These are phyloP conservation scores for Leptosomus discolor DNA, from an alignment of 2,113 vertebrate genomes.

Conservation along the genomic window DNA sequence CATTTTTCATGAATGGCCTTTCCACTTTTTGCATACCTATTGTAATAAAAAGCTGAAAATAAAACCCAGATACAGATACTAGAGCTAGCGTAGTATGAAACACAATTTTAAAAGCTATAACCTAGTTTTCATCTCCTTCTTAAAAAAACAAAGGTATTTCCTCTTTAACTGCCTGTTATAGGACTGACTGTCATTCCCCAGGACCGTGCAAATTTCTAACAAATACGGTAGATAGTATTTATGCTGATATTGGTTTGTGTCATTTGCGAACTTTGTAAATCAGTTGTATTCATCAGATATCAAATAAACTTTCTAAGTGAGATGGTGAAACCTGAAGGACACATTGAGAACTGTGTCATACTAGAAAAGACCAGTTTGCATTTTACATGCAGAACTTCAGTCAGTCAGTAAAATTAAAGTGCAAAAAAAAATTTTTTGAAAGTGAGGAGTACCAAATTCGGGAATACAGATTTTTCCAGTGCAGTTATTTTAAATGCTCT, in stretches of 20 bases:
- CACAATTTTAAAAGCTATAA: background rate
- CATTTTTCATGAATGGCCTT: background rate
- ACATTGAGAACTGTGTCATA: background rate
- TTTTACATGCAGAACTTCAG: background rate
- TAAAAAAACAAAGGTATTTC: background rate
- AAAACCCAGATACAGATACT: background rate
- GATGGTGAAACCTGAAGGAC: background rate
- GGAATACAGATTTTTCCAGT: background rate
- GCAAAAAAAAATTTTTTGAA: rapidly evolving
- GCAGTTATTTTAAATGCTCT: background rate
- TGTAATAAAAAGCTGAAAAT: background rate
- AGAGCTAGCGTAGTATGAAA: background rate
- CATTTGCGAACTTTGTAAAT: background rate
- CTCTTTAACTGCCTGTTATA: background rate
- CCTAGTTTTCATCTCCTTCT: background rate
- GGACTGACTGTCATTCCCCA: background rate
- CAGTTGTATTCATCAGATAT: background rate
- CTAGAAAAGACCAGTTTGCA: background rate
- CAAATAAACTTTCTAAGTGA: background rate
- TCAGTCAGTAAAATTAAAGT: background rate
- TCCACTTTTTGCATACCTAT: background rate
- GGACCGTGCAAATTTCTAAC: background rate
- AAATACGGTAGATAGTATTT: background rate
- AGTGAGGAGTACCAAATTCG: background rate
- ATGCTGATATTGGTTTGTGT: background rate